phyloP scores from a whole-genome alignment of 2,888 invertebrate genomes.

The Cantharis lateralis region DNA sequence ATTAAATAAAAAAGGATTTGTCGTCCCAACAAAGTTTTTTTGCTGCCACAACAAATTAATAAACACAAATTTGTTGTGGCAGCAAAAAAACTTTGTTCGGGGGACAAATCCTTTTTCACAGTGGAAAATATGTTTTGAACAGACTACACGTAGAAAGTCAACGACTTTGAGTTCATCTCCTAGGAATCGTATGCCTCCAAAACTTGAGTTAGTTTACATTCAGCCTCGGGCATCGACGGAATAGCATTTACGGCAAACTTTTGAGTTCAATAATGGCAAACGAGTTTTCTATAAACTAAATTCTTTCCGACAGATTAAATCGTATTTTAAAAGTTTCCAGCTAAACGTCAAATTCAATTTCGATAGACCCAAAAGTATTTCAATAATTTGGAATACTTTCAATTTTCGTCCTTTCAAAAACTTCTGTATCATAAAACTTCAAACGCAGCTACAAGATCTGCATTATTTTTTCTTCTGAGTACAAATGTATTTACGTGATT shows the following conservation, averaged over 20 bases:
- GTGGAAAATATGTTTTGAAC: too few species aligned
- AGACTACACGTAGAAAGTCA: background rate
- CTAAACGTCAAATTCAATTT: background rate
- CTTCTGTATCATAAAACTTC: background rate
- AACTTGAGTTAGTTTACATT: background rate
- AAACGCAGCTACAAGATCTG: background rate
- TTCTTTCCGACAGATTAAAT: background rate
- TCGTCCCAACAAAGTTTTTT: too few species aligned
- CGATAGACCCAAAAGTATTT: background rate
- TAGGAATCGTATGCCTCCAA: background rate
- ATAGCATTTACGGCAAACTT: background rate
- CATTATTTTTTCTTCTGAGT: background rate
- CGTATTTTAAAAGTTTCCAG: background rate
- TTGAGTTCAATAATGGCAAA: background rate
- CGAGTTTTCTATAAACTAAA: background rate
- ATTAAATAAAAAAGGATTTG: too few species aligned
- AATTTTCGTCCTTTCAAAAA: background rate
- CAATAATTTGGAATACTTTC: background rate
- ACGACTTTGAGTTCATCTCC: background rate
- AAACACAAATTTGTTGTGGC: too few species aligned
- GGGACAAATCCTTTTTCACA: too few species aligned
- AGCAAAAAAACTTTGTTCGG: too few species aligned
- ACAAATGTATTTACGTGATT: background rate
- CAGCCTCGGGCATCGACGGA: background rate
- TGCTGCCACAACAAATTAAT: too few species aligned